Evolutionary conservation across 2,797 vertebrate genomes (phyloP).

Genomic region (Diceros bicornis): DNA sequence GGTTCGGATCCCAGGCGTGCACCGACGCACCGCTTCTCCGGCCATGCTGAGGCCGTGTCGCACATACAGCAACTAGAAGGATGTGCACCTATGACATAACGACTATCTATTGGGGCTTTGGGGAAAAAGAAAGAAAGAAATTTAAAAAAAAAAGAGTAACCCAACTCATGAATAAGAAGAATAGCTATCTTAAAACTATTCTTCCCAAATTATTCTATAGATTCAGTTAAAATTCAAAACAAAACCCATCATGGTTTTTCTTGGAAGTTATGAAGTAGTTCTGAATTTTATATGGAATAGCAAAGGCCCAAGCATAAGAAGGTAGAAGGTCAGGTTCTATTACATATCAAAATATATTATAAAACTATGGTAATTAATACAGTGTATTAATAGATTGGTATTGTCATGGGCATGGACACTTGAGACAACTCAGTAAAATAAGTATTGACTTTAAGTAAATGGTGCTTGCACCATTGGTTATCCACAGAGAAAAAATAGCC

Average conservation of each 20-base stretch:
- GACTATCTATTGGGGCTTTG: no score
- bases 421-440: background rate
- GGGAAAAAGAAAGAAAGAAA: no score
- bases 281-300: background rate
- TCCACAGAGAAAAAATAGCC: background rate
- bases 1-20: no score
- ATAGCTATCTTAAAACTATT: background rate
- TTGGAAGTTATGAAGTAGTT: background rate
- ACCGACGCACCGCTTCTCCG: no score
- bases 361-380: background rate
- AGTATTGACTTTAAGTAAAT: background rate
- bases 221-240: constrained; percentile 5
- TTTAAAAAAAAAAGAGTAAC: no score
- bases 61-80: no score
- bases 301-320: background rate
- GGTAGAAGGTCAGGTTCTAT: background rate
- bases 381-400: background rate
- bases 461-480: background rate
- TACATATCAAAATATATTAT: background rate
- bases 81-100: no score
- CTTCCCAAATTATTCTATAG: background rate
- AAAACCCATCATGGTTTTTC: background rate
- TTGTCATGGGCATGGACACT: background rate
- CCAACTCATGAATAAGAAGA: background rate
- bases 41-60: no score